Evolutionary conservation across 2,888 invertebrate genomes (phyloP), one percentile per base, ranked within the genome.

Genomic region (Trichopoda pennipes): DNA sequence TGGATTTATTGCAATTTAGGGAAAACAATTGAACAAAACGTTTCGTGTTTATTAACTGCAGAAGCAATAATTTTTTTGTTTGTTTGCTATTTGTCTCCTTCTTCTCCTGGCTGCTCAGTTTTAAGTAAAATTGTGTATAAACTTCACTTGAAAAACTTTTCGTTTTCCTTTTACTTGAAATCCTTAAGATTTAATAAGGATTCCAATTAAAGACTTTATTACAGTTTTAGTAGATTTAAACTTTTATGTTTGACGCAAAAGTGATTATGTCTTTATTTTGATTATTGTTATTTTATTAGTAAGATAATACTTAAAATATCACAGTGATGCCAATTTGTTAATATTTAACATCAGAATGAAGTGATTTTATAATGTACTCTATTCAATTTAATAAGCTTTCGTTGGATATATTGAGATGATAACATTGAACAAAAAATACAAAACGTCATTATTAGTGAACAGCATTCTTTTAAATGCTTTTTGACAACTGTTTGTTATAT

Each of bases 1-100:
- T 47, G 61, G 80, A 81, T 81, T 81, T 81, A 81, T 81, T 76
- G 66, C 72, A 49, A 55, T 72, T 75, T 61, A 42, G 72, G 72
- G 76, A 81, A 76, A 68, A 61, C 60, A 61, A 73, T 61, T 61
- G 55, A 68, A 61, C 35, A 60, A 60, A 79, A 79, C 35, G 47
- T 73, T 79, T 73, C 16, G 55, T 68, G 17, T 60, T 73, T 68
- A 61, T 68, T 73, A 61, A 68, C 35, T 73, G 68, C 49, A 79
- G 17, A 7, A 44, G 28, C 14, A 69, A 44, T 47, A n/a, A 32
- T 21, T 14, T 35, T 76, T 47, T 32, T 1, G 16, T 38, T 23
- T n/a, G n/a, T 42, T 14, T 8, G 4, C 28, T 42, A 12, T 12
- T 58, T 21, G 4, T 42, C 17, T n/a, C n/a, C 9, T 58, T 19